A percentile compares a stretch with the other conserved stretches of the same genome.
Evolutionary conservation across 2,113 vertebrate species (phyloP).

Genomic region (Engraulis encrasicolus): DNA sequence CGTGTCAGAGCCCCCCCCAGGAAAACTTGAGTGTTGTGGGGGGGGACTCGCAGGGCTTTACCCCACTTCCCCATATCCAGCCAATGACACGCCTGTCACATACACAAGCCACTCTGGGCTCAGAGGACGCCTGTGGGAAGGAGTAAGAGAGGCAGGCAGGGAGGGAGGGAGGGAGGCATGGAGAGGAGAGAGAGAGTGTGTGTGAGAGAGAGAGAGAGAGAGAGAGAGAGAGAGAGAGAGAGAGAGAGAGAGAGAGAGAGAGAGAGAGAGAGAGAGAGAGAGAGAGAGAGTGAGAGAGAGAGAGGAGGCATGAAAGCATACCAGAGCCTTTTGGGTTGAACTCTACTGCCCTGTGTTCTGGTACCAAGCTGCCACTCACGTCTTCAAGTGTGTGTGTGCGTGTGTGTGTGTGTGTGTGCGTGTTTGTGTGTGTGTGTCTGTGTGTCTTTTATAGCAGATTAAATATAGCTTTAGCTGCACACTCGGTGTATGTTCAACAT

Average conservation of each 20-base stretch:
- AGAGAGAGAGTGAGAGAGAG: too few relatives aligned
- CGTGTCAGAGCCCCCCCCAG: not conserved
- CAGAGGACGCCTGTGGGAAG: not conserved
- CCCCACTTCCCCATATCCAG: not conserved
- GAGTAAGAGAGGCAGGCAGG: slow-evolving; percentile 11
- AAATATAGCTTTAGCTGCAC: too few relatives aligned
- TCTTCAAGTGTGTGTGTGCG: too few relatives aligned
- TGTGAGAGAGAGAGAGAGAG: not conserved
- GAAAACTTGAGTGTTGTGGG: not conserved
- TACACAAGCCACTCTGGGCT: not conserved
- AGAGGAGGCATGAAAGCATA: too few relatives aligned
- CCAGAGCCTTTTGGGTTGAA: too few relatives aligned
- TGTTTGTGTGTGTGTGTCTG: too few relatives aligned
- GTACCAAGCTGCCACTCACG: too few relatives aligned
- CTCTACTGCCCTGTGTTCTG: too few relatives aligned
- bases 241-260: not conserved
- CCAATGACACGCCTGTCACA: slow-evolving; percentile 6
- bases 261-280: not conserved
- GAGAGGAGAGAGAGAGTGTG: not conserved
- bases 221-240: not conserved
- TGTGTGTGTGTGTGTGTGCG: too few relatives aligned
- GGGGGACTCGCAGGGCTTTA: not conserved
- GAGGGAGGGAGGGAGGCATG: not conserved
- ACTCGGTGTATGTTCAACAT: too few relatives aligned
- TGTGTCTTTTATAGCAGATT: too few relatives aligned